Percentiles rank a stretch among this genome's conserved stretches.
Evolutionary conservation across 2,888 invertebrate genomes (phyloP).

Genomic region (Aphodius granarius): DNA sequence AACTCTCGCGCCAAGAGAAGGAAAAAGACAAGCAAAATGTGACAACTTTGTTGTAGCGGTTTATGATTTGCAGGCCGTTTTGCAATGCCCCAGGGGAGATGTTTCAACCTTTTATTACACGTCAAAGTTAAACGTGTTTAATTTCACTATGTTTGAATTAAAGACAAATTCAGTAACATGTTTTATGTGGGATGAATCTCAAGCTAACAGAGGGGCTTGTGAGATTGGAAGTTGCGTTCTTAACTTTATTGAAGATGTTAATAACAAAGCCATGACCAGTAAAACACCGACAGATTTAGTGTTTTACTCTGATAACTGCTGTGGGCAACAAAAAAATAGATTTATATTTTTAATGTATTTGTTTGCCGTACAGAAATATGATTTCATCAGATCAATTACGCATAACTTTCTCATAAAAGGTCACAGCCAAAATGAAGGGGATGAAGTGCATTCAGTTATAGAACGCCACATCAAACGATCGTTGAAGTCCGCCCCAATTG

Average conservation of each 20-base stretch:
- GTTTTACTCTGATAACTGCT: constrained; percentile 14
- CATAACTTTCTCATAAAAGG: constrained; percentile 13
- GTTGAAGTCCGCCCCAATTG: constrained; percentile 30
- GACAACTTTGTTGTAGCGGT: constrained; percentile 33
- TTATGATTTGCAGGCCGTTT: constrained; percentile 44
- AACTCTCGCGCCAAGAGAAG: neutral
- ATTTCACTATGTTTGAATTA: constrained; percentile 23
- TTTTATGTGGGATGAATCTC: constrained; percentile 44
- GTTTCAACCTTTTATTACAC: constrained; percentile 34
- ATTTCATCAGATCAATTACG: neutral
- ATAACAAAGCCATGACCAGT: neutral
- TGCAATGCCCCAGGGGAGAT: constrained; percentile 41
- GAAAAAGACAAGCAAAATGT: neutral
- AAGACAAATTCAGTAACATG: neutral
- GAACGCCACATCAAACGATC: constrained; percentile 27
- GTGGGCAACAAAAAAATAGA: constrained; percentile 17
- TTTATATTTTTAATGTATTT: constrained; percentile 8
- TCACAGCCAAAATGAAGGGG: constrained; percentile 21
- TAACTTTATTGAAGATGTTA: constrained; percentile 37
- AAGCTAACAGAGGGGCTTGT: constrained; percentile 42
- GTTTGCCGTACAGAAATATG: constrained; percentile 15
- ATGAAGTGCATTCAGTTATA: constrained; percentile 22
- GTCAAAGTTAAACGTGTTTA: constrained; percentile 21
- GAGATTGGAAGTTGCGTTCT: constrained; percentile 44
- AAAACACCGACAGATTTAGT: neutral